Evolutionary conservation across 2,888 invertebrate genomes (phyloP), one percentile per base, ranked within the genome.

Genomic region (Harpagoxenus sublaevis): DNA sequence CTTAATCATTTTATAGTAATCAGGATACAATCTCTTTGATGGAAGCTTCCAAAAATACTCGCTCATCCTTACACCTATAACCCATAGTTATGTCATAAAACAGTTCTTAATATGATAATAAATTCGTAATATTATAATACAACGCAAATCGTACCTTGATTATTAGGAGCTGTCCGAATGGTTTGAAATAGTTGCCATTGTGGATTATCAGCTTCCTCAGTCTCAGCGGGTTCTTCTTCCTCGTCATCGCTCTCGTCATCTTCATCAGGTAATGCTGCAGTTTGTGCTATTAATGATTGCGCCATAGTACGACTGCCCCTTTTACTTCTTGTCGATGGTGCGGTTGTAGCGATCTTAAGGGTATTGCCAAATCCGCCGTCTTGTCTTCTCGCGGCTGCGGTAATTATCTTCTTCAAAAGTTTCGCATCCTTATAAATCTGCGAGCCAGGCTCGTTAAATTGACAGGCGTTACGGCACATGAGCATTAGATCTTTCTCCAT

Each of bases 1-100:
- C 94, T 98, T 98, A 75, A 99, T 99, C 94, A 99, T 98, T 92
- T 98, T 98, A 95, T 99, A 99, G 95, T 99, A 99, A 95, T 99
- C 99, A 0, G 99, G 98, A 95, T 99, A 99, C 89, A 97, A 97
- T 83, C 99, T 96, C 66, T 97, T 97, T 9, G 98, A 98, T 0
- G 99, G 99, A 83, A 99, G 96, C 92, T 98, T 98, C 97, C 98
- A 97, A 95, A 99, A 98, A 0, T 99, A 98, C 93, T 99, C 99
- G 42, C 98, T 97, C 93, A 99, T 96, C n/a, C 97, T 96, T 2
- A 97, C 96, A n/a, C 98, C 99, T 81, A 28, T n/a, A 53, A 70
- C 1, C 45, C 31, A 63, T 66, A 12, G 18, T 74, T 60, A 51
- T 62, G 12, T 63, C 10, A 60, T 51, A 28, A 42, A 68, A 51